phyloP scores from a whole-genome alignment of 2,888 invertebrate species.

The Perizoma affinitatum region DNA sequence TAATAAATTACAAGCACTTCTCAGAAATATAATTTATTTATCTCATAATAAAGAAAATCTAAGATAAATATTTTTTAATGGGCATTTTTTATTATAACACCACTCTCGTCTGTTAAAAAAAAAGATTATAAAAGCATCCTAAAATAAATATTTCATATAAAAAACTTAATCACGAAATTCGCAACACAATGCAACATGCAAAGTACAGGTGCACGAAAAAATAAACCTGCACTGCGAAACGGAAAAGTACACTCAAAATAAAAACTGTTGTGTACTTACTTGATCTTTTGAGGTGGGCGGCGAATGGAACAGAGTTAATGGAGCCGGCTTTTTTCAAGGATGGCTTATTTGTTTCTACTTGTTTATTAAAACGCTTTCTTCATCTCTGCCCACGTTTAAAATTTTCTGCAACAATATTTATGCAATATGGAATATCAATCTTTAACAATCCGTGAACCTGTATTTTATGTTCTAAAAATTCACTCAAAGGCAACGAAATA shows the following conservation, averaged over 20 bases:
- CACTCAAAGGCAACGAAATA: too few relatives aligned
- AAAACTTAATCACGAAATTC: slow-evolving; percentile 32
- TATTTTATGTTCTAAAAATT: too few relatives aligned
- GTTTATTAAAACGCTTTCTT: too few relatives aligned
- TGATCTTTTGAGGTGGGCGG: slow-evolving; percentile 70
- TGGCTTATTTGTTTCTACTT: slow-evolving; percentile 1
- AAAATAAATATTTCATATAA: slow-evolving; percentile 6
- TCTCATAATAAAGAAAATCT: too few relatives aligned
- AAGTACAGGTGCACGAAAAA: slow-evolving; percentile 72
- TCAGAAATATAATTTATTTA: too few relatives aligned
- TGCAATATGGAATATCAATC: too few relatives aligned
- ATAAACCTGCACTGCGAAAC: slow-evolving; percentile 56
- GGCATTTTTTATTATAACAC: too few relatives aligned
- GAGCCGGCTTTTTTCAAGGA: slow-evolving; percentile 44
- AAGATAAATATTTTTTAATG: too few relatives aligned
- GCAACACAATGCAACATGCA: slow-evolving; percentile 29
- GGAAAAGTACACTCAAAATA: slow-evolving; percentile 73
- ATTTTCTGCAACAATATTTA: too few relatives aligned
- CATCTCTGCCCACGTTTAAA: too few relatives aligned
- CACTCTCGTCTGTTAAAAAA: neutral
- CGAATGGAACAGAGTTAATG: slow-evolving; percentile 41
- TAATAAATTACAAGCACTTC: too few relatives aligned
- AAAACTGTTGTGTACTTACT: slow-evolving; percentile 75
- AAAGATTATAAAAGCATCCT: neutral
- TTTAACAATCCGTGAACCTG: too few relatives aligned